These are phyloP conservation scores for Melanchra persicariae DNA, from an alignment of 2,888 invertebrate genomes.

Conservation along the genomic window DNA sequence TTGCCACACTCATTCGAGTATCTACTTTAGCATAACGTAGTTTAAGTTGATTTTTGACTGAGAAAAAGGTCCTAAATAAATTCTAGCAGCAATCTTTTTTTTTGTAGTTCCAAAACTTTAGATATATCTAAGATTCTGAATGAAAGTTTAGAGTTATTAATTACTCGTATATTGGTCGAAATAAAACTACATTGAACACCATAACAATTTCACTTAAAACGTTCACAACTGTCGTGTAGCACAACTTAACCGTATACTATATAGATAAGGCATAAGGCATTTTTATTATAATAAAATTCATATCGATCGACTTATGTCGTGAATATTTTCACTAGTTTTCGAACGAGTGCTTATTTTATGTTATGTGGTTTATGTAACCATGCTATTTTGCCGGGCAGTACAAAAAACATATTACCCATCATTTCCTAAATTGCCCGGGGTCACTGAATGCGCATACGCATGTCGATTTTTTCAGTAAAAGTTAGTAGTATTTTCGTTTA, in stretches of 20 bases:
- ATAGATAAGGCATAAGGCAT: slow-evolving; percentile 75
- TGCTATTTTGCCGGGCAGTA: slow-evolving; percentile 6
- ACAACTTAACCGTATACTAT: slow-evolving; percentile 69
- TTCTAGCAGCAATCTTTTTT: not conserved
- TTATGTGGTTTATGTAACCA: slow-evolving; percentile 54
- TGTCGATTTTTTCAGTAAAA: slow-evolving; percentile 7
- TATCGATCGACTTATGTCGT: slow-evolving; percentile 67
- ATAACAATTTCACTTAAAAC: slow-evolving; percentile 49
- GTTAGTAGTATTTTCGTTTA: slow-evolving; percentile 14
- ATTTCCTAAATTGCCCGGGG: slow-evolving; percentile 13
- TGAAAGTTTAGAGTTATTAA: slow-evolving; percentile 7
- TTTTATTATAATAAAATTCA: slow-evolving; percentile 59
- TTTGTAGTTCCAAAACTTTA: slow-evolving; percentile 1
- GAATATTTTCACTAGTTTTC: slow-evolving; percentile 75
- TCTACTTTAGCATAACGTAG: not conserved
- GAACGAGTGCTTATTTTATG: slow-evolving; percentile 67
- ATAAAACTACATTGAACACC: slow-evolving; percentile 24
- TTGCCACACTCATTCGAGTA: not conserved
- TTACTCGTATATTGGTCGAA: slow-evolving; percentile 27
- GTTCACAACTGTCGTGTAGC: slow-evolving; percentile 60
- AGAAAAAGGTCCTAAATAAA: not conserved
- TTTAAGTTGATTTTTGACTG: slow-evolving; percentile 1
- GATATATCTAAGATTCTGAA: slow-evolving; percentile 16
- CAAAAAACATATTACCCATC: slow-evolving; percentile 9
- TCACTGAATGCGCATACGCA: not conserved